Evolutionary conservation across 1,140 invertebrate species (phyloP).

Genomic region (Nasonia giraulti): DNA sequence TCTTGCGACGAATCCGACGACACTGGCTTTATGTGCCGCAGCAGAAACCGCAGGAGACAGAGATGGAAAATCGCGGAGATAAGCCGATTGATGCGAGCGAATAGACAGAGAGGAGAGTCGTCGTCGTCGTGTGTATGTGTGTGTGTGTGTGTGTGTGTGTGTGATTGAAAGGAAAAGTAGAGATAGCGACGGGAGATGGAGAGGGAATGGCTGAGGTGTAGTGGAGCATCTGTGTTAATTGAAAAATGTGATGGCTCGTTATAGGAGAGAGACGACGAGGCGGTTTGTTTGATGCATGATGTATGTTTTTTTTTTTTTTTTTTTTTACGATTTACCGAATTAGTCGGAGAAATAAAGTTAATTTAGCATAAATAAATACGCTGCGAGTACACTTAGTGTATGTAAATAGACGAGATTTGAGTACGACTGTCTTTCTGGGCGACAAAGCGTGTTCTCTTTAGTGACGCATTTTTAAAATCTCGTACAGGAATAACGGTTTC

Average conservation of each 20-base stretch:
- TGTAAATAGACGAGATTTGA: no score
- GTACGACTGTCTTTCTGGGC: no score
- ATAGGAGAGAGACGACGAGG: neutral
- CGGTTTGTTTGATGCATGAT: no score
- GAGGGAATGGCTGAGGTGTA: neutral
- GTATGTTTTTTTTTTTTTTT: no score
- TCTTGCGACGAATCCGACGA: neutral
- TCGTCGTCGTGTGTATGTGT: neutral
- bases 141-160: neutral
- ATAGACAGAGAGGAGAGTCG: neutral
- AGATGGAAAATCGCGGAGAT: constrained; percentile 27
- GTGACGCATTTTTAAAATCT: no score
- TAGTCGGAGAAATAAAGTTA: no score
- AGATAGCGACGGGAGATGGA: neutral
- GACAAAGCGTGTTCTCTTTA: no score
- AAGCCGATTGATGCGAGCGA: constrained; percentile 20
- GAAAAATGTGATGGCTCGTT: neutral
- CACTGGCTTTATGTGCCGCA: constrained; percentile 39
- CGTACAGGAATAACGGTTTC: no score
- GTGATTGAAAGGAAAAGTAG: neutral
- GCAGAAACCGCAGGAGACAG: constrained; percentile 7
- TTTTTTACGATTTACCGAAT: no score
- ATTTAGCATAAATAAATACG: no score
- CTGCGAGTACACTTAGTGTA: no score
- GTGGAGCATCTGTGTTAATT: neutral